phyloP scores from a whole-genome alignment of 2,113 vertebrate genomes.

The Globicephala melas region DNA sequence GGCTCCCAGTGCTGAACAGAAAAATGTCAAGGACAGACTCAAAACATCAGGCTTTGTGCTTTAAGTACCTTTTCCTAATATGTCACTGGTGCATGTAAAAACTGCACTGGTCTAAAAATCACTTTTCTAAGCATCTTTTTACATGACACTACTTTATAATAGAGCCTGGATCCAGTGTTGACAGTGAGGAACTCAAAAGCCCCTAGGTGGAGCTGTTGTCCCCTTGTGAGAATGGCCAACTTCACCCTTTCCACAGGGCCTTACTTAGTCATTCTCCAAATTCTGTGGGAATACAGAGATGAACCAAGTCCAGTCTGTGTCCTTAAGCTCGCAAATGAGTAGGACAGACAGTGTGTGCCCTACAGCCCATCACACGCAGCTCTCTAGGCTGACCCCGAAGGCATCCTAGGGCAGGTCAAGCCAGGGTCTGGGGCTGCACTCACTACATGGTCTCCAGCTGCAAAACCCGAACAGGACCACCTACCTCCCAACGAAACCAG shows the following conservation, averaged over 20 bases:
- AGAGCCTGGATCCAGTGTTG: neutral
- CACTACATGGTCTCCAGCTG: neutral
- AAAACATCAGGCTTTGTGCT: neutral
- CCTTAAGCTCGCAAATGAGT: neutral
- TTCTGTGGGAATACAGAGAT: neutral
- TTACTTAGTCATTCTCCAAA: neutral
- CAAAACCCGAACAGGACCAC: neutral
- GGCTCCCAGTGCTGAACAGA: neutral
- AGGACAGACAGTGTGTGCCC: neutral
- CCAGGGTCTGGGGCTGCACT: neutral
- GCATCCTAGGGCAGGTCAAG: neutral
- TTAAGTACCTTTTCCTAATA: neutral
- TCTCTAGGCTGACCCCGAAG: neutral
- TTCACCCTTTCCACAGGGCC: neutral
- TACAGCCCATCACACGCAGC: too few species aligned
- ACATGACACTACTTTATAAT: neutral
- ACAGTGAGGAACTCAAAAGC: neutral
- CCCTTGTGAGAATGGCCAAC: neutral
- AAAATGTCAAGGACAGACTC: neutral
- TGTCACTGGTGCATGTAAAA: neutral
- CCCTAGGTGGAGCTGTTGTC: constrained; percentile 60
- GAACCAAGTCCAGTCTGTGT: neutral
- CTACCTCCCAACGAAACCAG: neutral
- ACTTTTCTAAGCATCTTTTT: neutral
- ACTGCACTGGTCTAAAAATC: neutral